Evolutionary conservation across 2,797 vertebrate species (phyloP).

Genomic region (Pyrocephalus nanus): DNA sequence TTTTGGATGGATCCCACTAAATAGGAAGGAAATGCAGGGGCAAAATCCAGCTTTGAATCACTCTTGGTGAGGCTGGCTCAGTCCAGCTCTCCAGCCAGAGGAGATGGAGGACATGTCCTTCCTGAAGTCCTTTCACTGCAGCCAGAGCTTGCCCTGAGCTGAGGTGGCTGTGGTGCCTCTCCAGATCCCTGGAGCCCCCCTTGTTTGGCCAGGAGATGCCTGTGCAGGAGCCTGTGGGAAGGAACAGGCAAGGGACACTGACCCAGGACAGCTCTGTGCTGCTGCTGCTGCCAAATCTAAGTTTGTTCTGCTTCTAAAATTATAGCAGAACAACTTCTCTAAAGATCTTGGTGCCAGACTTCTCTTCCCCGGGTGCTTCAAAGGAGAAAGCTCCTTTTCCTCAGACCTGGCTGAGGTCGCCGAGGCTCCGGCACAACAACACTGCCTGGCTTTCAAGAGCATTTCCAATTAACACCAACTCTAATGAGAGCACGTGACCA

Average conservation of each 20-base stretch:
- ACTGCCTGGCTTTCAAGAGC: not conserved
- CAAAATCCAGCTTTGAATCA: not conserved
- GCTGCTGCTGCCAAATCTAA: not conserved
- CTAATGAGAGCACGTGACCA: slow-evolving; percentile 7
- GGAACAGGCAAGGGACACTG: not conserved
- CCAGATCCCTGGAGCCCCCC: not conserved
- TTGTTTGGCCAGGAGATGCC: not conserved
- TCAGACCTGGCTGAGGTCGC: not conserved
- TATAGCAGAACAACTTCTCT: not conserved
- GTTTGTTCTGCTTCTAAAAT: not conserved
- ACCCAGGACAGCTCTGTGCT: not conserved
- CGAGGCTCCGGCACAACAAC: not conserved
- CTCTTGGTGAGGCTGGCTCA: not conserved
- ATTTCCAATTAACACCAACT: slow-evolving; percentile 52
- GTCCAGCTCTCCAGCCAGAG: not conserved
- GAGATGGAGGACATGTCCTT: not conserved
- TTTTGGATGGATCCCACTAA: not conserved
- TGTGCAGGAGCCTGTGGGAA: not conserved
- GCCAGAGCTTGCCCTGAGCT: fast-evolving
- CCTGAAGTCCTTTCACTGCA: not conserved
- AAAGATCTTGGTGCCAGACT: not conserved
- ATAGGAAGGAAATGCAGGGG: not conserved
- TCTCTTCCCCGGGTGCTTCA: not conserved
- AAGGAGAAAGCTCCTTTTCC: slow-evolving; percentile 23
- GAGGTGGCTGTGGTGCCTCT: not conserved